Base-by-base conservation (phyloP, 2,797 vertebrate species). In the Onychomys leucogaster region DNA sequence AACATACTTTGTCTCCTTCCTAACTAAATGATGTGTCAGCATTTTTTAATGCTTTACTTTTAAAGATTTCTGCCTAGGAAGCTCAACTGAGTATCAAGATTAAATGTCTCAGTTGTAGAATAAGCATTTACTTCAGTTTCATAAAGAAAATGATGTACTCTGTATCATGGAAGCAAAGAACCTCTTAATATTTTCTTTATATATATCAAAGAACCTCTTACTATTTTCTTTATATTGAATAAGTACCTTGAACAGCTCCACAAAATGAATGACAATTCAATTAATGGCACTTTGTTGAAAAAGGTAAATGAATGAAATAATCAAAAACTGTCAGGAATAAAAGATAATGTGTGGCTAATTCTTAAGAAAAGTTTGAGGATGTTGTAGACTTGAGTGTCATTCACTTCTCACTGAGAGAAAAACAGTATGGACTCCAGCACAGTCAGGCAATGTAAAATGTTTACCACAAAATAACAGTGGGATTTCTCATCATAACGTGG, bases 81-180 rank as follows among this genome's bases (percentile, higher is more conserved):
- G 32, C 32, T 94, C 75, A 89, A n/a, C 65, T 43, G 77, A 91
- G 82, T 94, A 87, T 55, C 55, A 91, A 93, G 27, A 90, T 90
- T 83, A 57, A 85, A 83, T 5, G 59, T 85, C 34, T 95, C 73
- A 49, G 55, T 61, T 82, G 16, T 34, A 89, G 67, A 93, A 71
- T 67, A 73, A 57, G 34, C 32, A 0, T 80, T 32, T 87, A 11
- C 16, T 3, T 75, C 59, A n/a, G 34, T 43, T 76, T 77, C 52
- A 55, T 46, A n/a, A 61, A 71, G 25, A 49, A 94, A 91, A 1
- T 12, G 92, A 41, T 41, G 23, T 32, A 59, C 85, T 27, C 67
- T 73, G 34, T 94, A 90, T 85, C 29, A 65, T 21, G 29, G 37
- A 57, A 12, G 8, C 34, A 55, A 96, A 94, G 34, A 76, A 55